Evolutionary conservation across 2,888 invertebrate species (phyloP), one percentile per base, ranked within the genome.

Genomic region (Platycheirus rosarum): DNA sequence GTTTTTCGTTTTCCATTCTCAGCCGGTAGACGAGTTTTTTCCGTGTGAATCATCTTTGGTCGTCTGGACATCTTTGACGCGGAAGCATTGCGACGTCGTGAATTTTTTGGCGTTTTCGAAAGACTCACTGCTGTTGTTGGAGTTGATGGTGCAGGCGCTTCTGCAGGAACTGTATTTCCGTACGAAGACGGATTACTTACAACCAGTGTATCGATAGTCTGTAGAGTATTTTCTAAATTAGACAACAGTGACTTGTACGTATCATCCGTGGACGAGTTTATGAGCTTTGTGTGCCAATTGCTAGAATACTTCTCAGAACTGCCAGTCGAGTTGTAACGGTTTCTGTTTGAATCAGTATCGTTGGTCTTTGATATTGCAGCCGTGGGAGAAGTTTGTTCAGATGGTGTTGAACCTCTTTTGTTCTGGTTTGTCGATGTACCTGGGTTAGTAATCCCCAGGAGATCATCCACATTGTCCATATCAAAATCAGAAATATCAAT

Each of bases 41-140:
- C 94, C 0, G 95, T 95, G 88, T 95, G 95, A 85, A 95, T 95
- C 95, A 95, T 95, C 87, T 94, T 94, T 2, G 95, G 95, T 29
- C 95, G 91, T 0, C 93, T 91, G 6, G 92, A 91, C 49, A 77
- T 80, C 44, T 85, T 85, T 9, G 70, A 16, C 2, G 86, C 55
- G 23, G 84, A 55, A 35, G 63, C 26, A 14, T 85, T 86, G 20
- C 88, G 88, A 71, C 89, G 88, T 14, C 88, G 89, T 1, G 85
- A 80, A 3, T 55, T 74, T 35, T 75, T 77, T 44, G 65, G 48
- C 35, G 75, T 63, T 62, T 79, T 75, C 0, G 75, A n/a, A 26
- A 18, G 18, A 13, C 35, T 18, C n/a, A n/a, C 14, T 0, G 60
- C 11, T 3, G 57, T 14, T 8, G 26, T 18, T 1, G 62, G 2